Conservation (phyloP, 2,113 vertebrate genomes). For the Archocentrus centrarchus region DNA sequence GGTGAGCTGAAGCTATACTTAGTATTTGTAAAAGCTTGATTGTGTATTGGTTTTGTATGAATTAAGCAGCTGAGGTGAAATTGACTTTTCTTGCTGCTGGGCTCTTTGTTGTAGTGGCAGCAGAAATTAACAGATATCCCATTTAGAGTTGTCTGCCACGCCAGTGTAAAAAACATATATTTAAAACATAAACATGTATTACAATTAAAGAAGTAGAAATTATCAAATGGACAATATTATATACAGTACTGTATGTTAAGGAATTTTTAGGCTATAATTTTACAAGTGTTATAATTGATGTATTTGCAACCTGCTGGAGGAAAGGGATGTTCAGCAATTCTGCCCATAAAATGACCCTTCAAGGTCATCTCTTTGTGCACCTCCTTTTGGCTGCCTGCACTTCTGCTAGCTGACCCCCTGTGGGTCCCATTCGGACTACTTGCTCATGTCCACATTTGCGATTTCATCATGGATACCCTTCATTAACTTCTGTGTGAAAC, state of each 20-base stretch:
- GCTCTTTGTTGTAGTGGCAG: neutral
- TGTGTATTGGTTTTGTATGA: neutral
- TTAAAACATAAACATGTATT: neutral
- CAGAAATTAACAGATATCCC: neutral
- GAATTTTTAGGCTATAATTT: neutral
- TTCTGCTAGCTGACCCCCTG: no score
- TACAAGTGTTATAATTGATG: neutral
- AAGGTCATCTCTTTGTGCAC: no score
- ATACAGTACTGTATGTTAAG: neutral
- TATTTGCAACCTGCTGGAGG: neutral
- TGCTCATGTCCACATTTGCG: neutral
- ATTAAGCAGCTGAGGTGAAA: neutral
- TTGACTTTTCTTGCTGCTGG: slow-evolving; percentile 1
- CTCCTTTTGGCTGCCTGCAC: no score
- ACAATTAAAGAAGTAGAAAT: neutral
- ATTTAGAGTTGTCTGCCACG: neutral
- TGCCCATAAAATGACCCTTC: no score
- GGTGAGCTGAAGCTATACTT: neutral
- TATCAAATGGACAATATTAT: neutral
- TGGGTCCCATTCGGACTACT: neutral
- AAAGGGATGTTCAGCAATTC: neutral
- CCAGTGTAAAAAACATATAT: neutral
- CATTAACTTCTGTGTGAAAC: neutral
- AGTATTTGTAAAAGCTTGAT: neutral
- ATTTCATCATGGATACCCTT: rapidly evolving